Evolutionary conservation across 2,888 invertebrate genomes (phyloP).

Genomic region (Drosophila lacicola): DNA sequence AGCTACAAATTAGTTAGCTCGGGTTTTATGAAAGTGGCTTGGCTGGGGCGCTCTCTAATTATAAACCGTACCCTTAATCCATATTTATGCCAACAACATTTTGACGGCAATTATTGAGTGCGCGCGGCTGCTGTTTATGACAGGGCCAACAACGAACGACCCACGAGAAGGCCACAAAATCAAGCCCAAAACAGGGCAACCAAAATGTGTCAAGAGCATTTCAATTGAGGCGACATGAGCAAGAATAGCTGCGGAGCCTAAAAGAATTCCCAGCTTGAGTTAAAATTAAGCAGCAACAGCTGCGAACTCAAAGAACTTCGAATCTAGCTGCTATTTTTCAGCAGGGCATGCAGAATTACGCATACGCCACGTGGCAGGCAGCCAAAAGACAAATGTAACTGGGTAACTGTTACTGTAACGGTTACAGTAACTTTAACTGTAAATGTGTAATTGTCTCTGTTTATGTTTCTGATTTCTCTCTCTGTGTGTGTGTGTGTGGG

Average conservation of each 20-base stretch:
- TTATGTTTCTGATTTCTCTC: conserved; percentile 21
- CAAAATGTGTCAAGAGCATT: no score
- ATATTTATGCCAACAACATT: conserved; percentile 48
- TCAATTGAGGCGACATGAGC: no score
- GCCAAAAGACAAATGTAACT: conserved; percentile 58
- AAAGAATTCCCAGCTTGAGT: no score
- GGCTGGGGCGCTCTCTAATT: conserved; percentile 61
- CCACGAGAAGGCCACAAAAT: no score
- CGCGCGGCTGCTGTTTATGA: conserved; percentile 42
- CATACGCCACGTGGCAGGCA: conserved; percentile 55
- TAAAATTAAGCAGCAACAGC: no score
- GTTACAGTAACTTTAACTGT: conserved; percentile 29
- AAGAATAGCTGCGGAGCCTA: no score
- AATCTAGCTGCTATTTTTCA: not conserved
- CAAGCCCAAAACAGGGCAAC: no score
- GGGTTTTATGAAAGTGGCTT: conserved; percentile 58
- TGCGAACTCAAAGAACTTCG: not conserved
- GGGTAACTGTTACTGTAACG: conserved; percentile 20
- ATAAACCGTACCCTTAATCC: conserved; percentile 42
- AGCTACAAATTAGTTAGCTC: conserved; percentile 54
- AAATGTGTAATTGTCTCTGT: conserved; percentile 39
- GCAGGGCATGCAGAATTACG: conserved; percentile 31
- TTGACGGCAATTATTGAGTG: conserved; percentile 47
- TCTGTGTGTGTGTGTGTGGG: conserved; percentile 20
- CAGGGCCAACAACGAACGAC: conserved; percentile 5